phyloP scores from a whole-genome alignment of 1,140 invertebrate species.

The Ceratina japonica region DNA sequence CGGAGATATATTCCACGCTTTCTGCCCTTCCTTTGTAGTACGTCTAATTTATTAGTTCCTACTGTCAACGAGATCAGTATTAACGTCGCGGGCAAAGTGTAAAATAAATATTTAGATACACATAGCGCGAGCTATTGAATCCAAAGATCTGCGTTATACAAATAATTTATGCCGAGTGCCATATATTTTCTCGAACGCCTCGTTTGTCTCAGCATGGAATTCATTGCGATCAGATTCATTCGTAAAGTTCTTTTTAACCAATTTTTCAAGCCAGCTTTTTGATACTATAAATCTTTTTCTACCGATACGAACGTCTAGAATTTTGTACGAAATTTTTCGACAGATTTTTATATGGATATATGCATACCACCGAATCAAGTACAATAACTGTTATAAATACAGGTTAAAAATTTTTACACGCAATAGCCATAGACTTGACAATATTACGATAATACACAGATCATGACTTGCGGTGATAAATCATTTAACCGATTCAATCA shows the following conservation, averaged over 20 bases:
- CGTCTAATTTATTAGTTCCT: no score
- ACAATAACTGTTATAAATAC: no score
- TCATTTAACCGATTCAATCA: conserved; percentile 9
- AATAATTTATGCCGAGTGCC: conserved; percentile 26
- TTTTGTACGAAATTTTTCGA: background rate
- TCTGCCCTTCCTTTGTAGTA: no score
- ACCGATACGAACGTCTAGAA: background rate
- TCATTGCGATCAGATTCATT: background rate
- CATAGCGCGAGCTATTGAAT: no score
- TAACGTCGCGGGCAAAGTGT: no score
- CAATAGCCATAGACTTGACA: background rate
- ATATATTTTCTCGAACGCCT: background rate
- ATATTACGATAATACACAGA: background rate
- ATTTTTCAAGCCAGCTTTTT: background rate
- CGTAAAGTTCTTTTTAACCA: background rate
- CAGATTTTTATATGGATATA: background rate
- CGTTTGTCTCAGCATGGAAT: background rate
- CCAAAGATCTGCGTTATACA: conserved; percentile 32
- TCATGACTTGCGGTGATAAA: no score
- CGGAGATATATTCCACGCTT: no score
- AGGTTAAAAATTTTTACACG: conserved; percentile 12
- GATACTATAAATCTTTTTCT: conserved; percentile 9
- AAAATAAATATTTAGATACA: background rate
- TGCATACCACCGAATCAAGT: background rate
- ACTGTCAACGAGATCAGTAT: no score